Evolutionary conservation across 2,888 invertebrate species (phyloP), one percentile per base, ranked within the genome.

Genomic region (Empis livida): DNA sequence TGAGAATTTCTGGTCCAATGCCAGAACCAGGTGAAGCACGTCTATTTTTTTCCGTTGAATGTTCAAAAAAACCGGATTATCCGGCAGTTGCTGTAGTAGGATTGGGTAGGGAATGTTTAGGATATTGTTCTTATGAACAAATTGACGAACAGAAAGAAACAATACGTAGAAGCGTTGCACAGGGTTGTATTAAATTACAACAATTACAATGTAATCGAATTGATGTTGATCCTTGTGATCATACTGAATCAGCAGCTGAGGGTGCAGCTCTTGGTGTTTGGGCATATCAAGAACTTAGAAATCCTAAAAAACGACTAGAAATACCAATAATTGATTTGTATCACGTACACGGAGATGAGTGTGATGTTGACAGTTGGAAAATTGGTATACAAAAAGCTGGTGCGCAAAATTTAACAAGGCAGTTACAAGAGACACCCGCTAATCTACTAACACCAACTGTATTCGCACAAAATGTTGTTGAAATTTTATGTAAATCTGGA

Each of bases 211-310:
- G 80, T 0, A 71, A 68, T 42, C 64, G 71, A 23, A 76, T 89
- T 31, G 74, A 76, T 51, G 72, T 89, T 0, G 89, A 90, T 61
- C 80, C 82, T 16, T 84, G 87, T 59, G 67, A 65, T 0, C 84
- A 82, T 10, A 79, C 86, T 0, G 83, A 84, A 62, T 84, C 85
- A 3, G 79, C 87, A 2, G 87, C 87, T 0, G 89, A 89, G 65
- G 89, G 87, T 2, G 79, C 83, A 1, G 70, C 73, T 3, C 71
- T 90, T 15, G 78, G 78, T 1, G 67, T 79, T 10, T 86, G 81
- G 79, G 65, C 74, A 3, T 89, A 83, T 61, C 80, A 81, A 61
- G 82, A 64, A 11, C 49, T 61, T 35, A 58, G 59, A 6, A 58
- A 63, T 20, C 55, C 59, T 9, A 62, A 61, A 14, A 51, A 52